Base-by-base conservation (phyloP, 2,797 vertebrate species). In the Thunnus albacares region DNA sequence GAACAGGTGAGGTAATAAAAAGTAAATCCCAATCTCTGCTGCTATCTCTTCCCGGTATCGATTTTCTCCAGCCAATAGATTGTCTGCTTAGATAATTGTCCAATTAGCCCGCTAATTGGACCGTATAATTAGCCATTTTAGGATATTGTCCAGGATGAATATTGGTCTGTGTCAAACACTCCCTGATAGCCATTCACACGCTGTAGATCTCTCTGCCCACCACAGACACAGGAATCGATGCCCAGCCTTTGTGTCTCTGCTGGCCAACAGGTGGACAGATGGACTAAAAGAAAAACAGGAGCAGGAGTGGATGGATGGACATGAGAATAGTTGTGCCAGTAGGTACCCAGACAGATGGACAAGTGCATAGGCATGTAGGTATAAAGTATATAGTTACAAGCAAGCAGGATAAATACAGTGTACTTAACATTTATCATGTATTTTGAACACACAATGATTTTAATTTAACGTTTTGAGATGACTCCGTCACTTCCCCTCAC, bases 101-200 rank as follows among this genome's bases (percentile, higher is more conserved):
- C 94, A 95, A 95, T 96, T 94, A 96, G 88, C 79, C 83, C 72
- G 79, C 85, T 95, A 95, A 96, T 95, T 94, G 93, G 76, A 92
- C 90, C 33, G 77, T 91, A 94, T 96, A 96, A 96, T 96, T 95
- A 95, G 93, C 93, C 94, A 93, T 95, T 94, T 95, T 94, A 94
- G 92, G 90, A 95, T 93, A 95, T 95, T 92, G 93, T 93, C 84
- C 65, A 64, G 88, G 93, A 95, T 95, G 84, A 93, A 94, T 94
- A 94, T 93, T 58, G 90, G 91, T 77, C 89, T 72, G 67, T 92
- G 90, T 94, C 91, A 90, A 87, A 90, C 75, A 78, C 78, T 88
- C 60, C 81, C 85, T 56, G 38, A 86, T 74, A 92, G 80, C 86
- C 76, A 79, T 89, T 85, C 82, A 77, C 85, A 64, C 73, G 47